phyloP scores from a whole-genome alignment of 2,797 vertebrate genomes.

The Melopsittacus undulatus region DNA sequence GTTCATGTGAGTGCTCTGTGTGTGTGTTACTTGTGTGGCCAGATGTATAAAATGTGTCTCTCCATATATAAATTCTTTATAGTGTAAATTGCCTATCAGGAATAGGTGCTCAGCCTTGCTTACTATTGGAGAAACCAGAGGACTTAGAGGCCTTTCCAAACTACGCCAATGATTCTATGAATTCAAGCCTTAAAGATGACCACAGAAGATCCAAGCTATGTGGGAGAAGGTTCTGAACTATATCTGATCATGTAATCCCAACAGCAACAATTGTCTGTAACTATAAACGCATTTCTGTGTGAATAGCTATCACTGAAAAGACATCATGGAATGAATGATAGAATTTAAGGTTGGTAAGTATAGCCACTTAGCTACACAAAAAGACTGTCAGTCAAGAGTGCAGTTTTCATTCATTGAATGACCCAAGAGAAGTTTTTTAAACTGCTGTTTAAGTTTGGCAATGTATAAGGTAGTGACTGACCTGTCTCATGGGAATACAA shows the following conservation, averaged over 20 bases:
- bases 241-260: not conserved
- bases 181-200: not conserved
- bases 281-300: not conserved
- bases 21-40: not conserved
- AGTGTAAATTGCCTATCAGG: not conserved
- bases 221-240: not conserved
- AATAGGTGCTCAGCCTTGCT: rapidly evolving
- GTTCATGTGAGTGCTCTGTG: not conserved
- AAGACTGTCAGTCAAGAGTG: not conserved
- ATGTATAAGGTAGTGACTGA: not conserved
- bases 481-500: not conserved
- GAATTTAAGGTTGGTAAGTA: not conserved
- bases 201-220: not conserved
- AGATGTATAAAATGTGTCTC: not conserved
- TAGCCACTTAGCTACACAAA: not conserved
- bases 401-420: not conserved
- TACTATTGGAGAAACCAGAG: not conserved
- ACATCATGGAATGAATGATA: not conserved
- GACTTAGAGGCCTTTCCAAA: not conserved
- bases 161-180: not conserved
- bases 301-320: not conserved
- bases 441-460: not conserved
- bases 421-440: not conserved
- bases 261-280: not conserved
- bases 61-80: not conserved